Evolutionary conservation across 92 coral and sea anemone genomes (phyloP), one percentile per base, ranked within the genome.

Genomic region (Palythoa grandiflora): DNA sequence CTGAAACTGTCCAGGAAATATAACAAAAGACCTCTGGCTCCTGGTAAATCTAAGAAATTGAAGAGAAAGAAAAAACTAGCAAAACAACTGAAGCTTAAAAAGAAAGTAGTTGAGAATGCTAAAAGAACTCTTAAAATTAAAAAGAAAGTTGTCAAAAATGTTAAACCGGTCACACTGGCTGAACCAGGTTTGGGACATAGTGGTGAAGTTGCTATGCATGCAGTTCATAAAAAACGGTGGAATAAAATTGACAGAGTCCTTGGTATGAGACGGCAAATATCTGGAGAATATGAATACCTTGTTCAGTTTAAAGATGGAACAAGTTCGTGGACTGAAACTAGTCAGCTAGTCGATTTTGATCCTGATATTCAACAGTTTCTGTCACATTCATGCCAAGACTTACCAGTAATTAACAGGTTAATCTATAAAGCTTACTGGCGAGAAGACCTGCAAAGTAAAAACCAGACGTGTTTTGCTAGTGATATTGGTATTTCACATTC

Each of bases 291-390:
- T 75, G 99, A 97, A 86, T 97, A 93, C 88, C 91, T 97, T 75
- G 98, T 97, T 54, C 97, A 97, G 84, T 97, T 96, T 98, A 94
- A 90, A 74, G 98, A 97, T 94, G 99, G 99, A 52, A 97, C 99
- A 35, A 97, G 99, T 61, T 94, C 95, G 52, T 97, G 99, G 99
- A 94, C 96, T 51, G 93, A 96, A 8, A 87, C 98, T 53, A 91
- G 96, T 28, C 96, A 97, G 71, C 77, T 96, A 77, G 97, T 91
- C 7, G 95, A 92, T 70, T 93, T 92, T 80, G 98, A 93, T 66
- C 86, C 88, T 51, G 96, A 94, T 78, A 92, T 97, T 55, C 89
- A 89, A 54, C 92, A 88, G 47, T 97, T 93, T 91, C 92, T 97
- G 73, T 90, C 91, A 5, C 98, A 97, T 78, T 92, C 91, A 7